Evolutionary conservation across 1,140 invertebrate species (phyloP).

Genomic region (Heliconius hermathena): DNA sequence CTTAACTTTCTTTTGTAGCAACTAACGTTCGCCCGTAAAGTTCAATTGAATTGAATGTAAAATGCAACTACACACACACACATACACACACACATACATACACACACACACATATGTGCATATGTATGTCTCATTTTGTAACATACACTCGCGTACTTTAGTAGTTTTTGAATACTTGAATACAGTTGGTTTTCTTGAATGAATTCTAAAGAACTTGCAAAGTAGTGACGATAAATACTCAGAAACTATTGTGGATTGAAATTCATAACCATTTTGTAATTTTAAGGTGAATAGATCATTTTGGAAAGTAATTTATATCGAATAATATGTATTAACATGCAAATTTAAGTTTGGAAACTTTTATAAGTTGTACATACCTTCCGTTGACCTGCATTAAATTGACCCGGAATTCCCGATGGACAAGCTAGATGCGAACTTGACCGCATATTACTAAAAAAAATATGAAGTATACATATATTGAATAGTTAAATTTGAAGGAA

Average conservation of each 20-base stretch:
- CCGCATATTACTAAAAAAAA: background rate
- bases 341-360: no score
- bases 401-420: no score
- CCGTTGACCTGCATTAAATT: no score
- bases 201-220: background rate
- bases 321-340: no score
- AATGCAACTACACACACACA: background rate
- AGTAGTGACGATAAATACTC: no score
- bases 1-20: background rate
- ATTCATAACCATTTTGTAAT: background rate
- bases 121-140: constrained; percentile 6
- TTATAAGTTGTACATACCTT: no score
- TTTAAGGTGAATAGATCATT: no score
- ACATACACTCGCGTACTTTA: background rate
- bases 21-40: background rate
- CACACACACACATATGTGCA: background rate
- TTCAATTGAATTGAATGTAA: constrained; percentile 4
- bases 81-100: background rate
- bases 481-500: background rate
- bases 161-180: constrained; percentile 1
- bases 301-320: no score
- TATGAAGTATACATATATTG: no score
- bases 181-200: background rate
- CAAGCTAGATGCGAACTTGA: background rate
- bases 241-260: background rate